Conservation (phyloP, 2,113 vertebrate genomes). For the Tachuris rubrigastra region DNA sequence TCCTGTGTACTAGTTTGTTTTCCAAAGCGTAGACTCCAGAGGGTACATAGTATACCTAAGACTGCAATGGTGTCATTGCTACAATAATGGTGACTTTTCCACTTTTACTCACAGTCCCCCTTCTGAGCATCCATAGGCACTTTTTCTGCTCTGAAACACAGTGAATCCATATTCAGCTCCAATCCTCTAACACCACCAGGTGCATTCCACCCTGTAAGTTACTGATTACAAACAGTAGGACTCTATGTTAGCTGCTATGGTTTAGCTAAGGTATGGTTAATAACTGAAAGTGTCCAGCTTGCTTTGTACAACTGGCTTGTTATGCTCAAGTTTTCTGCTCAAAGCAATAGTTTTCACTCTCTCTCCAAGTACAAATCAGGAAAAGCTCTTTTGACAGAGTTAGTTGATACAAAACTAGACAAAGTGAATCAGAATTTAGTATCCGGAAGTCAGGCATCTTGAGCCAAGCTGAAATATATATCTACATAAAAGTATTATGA, state of each 20-base stretch:
- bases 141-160: not conserved
- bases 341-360: not conserved
- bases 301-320: not conserved
- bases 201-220: not conserved
- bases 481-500: not conserved
- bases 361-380: not conserved
- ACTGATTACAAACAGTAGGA: not conserved
- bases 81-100: not conserved
- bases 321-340: not conserved
- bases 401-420: not conserved
- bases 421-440: not conserved
- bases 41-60: not conserved
- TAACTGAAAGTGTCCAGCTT: not conserved
- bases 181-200: not conserved
- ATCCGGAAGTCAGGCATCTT: not conserved
- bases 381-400: not conserved
- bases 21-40: not conserved
- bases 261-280: not conserved
- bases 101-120: not conserved
- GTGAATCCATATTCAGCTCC: not conserved
- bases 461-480: not conserved
- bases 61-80: not conserved
- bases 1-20: not conserved
- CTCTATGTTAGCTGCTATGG: too few relatives aligned
- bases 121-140: not conserved